Evolutionary conservation across 2,888 invertebrate genomes (phyloP), one percentile per base, ranked within the genome.

Genomic region (Conops quadrifasciatus): DNA sequence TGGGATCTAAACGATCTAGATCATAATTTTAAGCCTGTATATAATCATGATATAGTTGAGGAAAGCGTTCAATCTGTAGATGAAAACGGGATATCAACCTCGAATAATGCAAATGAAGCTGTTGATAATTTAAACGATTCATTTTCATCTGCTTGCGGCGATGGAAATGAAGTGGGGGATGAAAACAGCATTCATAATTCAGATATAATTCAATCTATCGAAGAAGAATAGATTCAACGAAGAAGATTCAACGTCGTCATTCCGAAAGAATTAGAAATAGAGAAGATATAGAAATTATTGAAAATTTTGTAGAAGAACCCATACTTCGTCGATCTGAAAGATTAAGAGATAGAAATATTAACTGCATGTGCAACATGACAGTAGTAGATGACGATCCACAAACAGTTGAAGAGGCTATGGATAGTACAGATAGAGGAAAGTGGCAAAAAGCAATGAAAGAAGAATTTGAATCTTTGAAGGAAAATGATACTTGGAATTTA

Each of bases 391-490:
- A 24, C 19, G 43, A 66, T 24, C 45, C 60, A 63, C 11, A 71
- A 76, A 51, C 60, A 76, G 24, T 49, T 56, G 21, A 11, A 15
- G 26, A 60, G 26, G 70, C 70, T 11, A 45, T 70, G 16, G 36
- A 19, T 16, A 19, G 43, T 45, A 24, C 24, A 5, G 16, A 63
- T 21, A 28, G 21, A 16, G 15, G 16, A 36, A 16, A 53, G 24
- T 71, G 71, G 71, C 53, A 21, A n/a, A 24, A 19, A 15, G 53
- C 67, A 11, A 67, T 71, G 63, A 9, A 63, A 21, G 47, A 63
- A 7, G 67, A 71, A 56, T 43, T 53, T 56, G 66, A 26, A 51
- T 53, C 66, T 28, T 36, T 66, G 28, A 26, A 53, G 43, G 19
- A 66, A 66, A 66, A 53, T 66, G 30, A 53, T 53, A 66, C 66